Evolutionary conservation across 1,140 invertebrate species (phyloP).

Genomic region (Apis laboriosa): DNA sequence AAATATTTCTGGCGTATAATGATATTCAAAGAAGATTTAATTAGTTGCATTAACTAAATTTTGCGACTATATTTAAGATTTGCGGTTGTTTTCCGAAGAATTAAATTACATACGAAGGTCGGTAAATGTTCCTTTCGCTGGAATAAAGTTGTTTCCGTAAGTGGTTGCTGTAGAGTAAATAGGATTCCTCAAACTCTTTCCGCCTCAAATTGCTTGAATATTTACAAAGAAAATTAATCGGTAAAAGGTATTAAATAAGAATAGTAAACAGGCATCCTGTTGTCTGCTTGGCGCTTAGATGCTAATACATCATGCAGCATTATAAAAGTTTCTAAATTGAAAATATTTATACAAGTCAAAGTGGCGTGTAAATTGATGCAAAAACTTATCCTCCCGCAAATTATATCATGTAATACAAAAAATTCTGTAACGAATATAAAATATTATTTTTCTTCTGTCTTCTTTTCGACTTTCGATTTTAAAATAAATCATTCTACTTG

Average conservation of each 20-base stretch:
- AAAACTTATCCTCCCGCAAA: neutral
- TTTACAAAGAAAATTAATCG: constrained; percentile 5
- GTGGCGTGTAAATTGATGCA: neutral
- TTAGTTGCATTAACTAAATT: neutral
- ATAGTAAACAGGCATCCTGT: neutral
- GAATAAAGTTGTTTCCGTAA: constrained; percentile 10
- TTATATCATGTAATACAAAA: too few species aligned
- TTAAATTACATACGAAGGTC: neutral
- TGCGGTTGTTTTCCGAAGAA: neutral
- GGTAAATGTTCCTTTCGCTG: neutral
- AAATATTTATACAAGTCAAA: neutral
- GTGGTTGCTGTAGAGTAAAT: neutral
- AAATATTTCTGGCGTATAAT: neutral
- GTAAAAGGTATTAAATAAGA: neutral
- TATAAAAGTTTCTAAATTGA: neutral
- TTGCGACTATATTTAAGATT: neutral
- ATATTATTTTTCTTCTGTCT: too few species aligned
- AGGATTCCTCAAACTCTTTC: neutral
- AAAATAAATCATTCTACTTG: too few species aligned
- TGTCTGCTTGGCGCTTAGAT: neutral
- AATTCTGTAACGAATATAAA: too few species aligned
- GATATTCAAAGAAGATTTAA: neutral
- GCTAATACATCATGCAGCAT: neutral
- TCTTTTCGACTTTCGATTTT: too few species aligned
- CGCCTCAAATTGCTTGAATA: neutral